phyloP scores from a whole-genome alignment of 64 coral and sea anemone species.

The Catalaphyllia jardinei region DNA sequence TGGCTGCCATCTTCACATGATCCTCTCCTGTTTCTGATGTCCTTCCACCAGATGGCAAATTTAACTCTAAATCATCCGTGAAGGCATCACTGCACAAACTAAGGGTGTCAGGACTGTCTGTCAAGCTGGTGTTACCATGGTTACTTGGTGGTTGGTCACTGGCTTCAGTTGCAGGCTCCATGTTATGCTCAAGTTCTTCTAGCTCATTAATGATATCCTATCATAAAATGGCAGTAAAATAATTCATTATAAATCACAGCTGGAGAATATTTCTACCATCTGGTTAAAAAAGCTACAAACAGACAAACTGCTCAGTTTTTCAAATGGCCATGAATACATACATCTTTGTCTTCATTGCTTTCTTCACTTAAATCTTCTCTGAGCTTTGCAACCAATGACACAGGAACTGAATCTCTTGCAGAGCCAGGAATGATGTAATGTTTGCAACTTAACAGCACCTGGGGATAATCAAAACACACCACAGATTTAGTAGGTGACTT shows the following conservation, averaged over 20 bases:
- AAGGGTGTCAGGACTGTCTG: constrained; percentile 63
- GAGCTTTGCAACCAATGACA: constrained; percentile 60
- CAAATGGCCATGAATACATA: background rate
- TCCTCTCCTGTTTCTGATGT: constrained; percentile 42
- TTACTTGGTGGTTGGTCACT: constrained; percentile 50
- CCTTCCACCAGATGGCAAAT: background rate
- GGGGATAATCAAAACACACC: background rate
- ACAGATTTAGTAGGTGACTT: no score
- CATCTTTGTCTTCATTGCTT: background rate
- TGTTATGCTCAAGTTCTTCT: constrained; percentile 50
- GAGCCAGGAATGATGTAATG: constrained; percentile 70
- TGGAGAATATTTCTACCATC: no score
- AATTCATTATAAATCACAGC: background rate
- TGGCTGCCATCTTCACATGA: constrained; percentile 53
- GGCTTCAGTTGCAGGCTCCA: constrained; percentile 43
- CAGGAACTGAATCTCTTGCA: constrained; percentile 81
- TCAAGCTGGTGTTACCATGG: constrained; percentile 12
- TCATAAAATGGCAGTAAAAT: background rate
- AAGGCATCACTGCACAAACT: constrained; percentile 71
- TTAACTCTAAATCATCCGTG: constrained; percentile 29
- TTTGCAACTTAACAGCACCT: constrained; percentile 62
- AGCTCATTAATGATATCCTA: constrained; percentile 54
- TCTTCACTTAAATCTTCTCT: constrained; percentile 47
- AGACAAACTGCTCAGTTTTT: no score
- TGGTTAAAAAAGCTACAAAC: no score